Conservation (phyloP, 2,888 invertebrate species). For the Lomographa bimaculata region DNA sequence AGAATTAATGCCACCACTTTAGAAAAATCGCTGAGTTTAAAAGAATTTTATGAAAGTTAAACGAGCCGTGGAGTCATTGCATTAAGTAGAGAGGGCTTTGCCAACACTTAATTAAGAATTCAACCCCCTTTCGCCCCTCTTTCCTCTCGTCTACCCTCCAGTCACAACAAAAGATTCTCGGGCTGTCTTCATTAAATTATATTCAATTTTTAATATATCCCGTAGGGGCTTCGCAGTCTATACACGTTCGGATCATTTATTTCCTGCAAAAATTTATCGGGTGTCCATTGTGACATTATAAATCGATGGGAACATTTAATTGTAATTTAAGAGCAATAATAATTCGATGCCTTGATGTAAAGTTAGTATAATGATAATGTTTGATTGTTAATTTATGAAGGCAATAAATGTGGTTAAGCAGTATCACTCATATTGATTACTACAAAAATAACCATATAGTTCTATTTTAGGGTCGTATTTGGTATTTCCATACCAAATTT, state of each 20-base stretch:
- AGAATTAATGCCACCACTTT: slow-evolving; percentile 65
- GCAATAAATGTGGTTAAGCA: no score
- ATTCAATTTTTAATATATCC: slow-evolving; percentile 68
- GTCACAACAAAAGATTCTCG: slow-evolving; percentile 76
- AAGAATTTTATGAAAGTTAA: slow-evolving; percentile 81
- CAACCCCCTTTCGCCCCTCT: slow-evolving; percentile 54
- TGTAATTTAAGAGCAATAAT: slow-evolving; percentile 6
- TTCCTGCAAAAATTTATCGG: slow-evolving; percentile 46
- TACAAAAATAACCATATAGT: no score
- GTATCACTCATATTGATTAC: no score
- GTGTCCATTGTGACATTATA: slow-evolving; percentile 1
- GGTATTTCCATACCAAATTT: no score
- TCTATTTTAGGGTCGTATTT: no score
- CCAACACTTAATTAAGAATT: slow-evolving; percentile 82
- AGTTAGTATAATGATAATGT: no score
- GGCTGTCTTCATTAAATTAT: slow-evolving; percentile 69
- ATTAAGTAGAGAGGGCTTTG: slow-evolving; percentile 77
- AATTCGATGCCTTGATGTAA: slow-evolving; percentile 22
- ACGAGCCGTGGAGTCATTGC: slow-evolving; percentile 80
- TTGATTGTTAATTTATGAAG: no score
- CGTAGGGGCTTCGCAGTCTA: slow-evolving; percentile 36
- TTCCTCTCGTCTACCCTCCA: slow-evolving; percentile 41
- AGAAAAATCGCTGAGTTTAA: slow-evolving; percentile 75
- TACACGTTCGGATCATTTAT: slow-evolving; percentile 57
- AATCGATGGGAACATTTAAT: neutral